Evolutionary conservation across 2,888 invertebrate genomes (phyloP), one percentile per base, ranked within the genome.

Genomic region (Adineta ricciae): DNA sequence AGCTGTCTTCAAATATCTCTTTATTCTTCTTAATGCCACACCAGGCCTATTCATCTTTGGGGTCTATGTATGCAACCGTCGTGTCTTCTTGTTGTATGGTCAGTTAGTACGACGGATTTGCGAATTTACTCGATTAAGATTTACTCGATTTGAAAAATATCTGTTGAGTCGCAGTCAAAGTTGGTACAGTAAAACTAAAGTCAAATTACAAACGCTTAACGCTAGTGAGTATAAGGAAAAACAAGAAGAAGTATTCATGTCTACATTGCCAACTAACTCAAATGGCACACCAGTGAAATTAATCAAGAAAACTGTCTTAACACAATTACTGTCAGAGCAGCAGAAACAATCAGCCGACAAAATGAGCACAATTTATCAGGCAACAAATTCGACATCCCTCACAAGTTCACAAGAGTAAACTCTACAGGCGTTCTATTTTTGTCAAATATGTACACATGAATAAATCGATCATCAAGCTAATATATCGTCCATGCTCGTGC

Each of bases 21-120:
- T 78, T 41, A 78, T 78, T n/a, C 41, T 41, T 38, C 41, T 78
- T n/a, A 78, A 78, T 41, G 78, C 78, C 5, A 78, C 78, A 78
- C 38, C 78, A 0, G 41, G 78, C 0, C n/a, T 78, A 38, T 78
- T 78, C 41, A 41, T 78, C 19, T 78, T 41, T 78, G 24, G 9
- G 24, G 78, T 78, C 14, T 78, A 41, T n/a, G 78, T 78, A n/a
- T 78, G 78, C 7, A 78, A 78, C 41, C 41, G 78, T 41, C 78
- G 78, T 32, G 78, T 78, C 1, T 41, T 41, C 0, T 19, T 1
- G 0, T 21, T 78, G 4, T 78, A 78, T 41, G 36, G n/a, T 78
- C 78, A 64, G 32, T 64, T 64, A 32, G 3, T 64, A 14, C 14
- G 3, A 64, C 0, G 32, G 0, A 32, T 64, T 5, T 64, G 19